These are phyloP conservation scores for Octomys mimax DNA, from an alignment of 2,797 vertebrate species.

Conservation along the genomic window DNA sequence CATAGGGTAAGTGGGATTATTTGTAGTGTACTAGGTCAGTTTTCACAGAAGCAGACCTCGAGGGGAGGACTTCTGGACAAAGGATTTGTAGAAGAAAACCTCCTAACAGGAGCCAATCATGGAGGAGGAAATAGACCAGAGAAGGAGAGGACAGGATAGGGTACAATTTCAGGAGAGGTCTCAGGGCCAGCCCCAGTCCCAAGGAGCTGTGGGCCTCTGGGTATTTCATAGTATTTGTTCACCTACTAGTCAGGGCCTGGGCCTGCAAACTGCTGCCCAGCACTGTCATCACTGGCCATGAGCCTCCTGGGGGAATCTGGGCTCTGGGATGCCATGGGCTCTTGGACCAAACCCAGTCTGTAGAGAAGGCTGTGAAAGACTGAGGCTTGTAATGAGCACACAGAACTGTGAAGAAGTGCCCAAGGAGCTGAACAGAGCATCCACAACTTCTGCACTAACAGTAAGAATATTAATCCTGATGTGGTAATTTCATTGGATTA, in stretches of 20 bases:
- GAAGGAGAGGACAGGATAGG: not conserved
- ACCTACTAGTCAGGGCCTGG: not conserved
- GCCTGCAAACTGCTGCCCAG: not conserved
- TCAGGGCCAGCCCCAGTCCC: not conserved
- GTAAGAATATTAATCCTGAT: not conserved
- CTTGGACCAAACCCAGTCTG: not conserved
- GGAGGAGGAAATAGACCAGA: not conserved
- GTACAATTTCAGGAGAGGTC: not conserved
- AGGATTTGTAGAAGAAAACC: not conserved
- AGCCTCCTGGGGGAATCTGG: too few species aligned
- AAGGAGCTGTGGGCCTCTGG: not conserved
- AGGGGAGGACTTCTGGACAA: not conserved
- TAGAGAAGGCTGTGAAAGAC: not conserved
- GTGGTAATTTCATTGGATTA: not conserved
- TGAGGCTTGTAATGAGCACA: not conserved
- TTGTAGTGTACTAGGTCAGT: too few species aligned
- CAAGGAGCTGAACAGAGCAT: not conserved
- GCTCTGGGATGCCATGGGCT: not conserved
- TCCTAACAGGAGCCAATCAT: not conserved
- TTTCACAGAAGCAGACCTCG: not conserved
- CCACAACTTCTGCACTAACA: not conserved
- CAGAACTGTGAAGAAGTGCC: not conserved
- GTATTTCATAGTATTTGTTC: not conserved
- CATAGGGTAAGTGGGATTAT: not conserved
- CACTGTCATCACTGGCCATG: rapidly evolving